These are phyloP conservation scores for Amphimedon queenslandica DNA, from an alignment of 37 sponge, comb jelly and placozoan genomes.

Conservation along the genomic window DNA sequence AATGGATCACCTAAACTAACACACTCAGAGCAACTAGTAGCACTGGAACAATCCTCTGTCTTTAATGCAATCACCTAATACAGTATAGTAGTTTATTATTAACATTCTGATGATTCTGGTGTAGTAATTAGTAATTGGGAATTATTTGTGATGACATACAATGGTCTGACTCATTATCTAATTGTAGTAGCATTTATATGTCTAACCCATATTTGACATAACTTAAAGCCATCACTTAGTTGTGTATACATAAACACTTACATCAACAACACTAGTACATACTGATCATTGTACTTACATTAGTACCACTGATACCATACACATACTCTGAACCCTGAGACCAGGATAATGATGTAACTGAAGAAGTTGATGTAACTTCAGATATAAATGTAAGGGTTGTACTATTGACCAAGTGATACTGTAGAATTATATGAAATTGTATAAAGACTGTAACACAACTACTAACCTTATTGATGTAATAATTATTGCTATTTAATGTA, in stretches of 20 bases:
- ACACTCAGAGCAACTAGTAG: conserved; percentile 39
- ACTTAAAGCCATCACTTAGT: too few relatives aligned
- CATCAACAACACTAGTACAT: not conserved
- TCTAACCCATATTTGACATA: too few relatives aligned
- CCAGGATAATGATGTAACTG: conserved; percentile 26
- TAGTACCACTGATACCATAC: conserved; percentile 17
- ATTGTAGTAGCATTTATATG: too few relatives aligned
- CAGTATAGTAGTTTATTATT: too few relatives aligned
- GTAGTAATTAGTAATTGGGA: too few relatives aligned
- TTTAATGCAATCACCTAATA: conserved; percentile 48
- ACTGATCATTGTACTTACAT: too few relatives aligned
- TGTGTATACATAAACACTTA: not conserved
- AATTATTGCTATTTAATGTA: not conserved
- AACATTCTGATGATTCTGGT: too few relatives aligned
- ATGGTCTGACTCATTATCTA: too few relatives aligned
- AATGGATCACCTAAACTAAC: conserved; percentile 46
- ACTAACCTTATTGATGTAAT: not conserved
- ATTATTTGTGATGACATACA: too few relatives aligned
- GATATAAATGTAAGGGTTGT: not conserved
- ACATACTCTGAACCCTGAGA: conserved; percentile 46
- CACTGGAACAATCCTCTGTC: conserved; percentile 43
- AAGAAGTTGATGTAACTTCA: conserved; percentile 9
- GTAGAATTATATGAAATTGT: not conserved
- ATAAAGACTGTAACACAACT: not conserved
- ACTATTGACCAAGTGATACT: not conserved